Evolutionary conservation across 2,113 vertebrate genomes (phyloP).

Genomic region (Pholis gunnellus): DNA sequence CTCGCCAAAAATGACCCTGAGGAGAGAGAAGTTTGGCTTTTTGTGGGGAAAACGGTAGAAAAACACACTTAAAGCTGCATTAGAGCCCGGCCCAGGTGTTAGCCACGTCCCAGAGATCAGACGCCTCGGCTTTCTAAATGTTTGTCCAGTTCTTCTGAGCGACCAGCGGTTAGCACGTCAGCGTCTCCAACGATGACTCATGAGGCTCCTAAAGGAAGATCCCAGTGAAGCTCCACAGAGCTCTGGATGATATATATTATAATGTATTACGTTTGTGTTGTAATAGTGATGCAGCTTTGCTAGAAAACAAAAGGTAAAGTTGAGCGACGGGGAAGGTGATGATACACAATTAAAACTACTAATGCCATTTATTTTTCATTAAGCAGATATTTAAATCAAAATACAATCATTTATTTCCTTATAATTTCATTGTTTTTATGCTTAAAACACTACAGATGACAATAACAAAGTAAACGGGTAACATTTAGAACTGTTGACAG

Average conservation of each 20-base stretch:
- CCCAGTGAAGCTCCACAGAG: neutral
- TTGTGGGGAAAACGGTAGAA: constrained; percentile 46
- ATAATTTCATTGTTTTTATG: no score
- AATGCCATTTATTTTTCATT: no score
- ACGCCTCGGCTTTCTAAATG: constrained; percentile 51
- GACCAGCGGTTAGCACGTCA: constrained; percentile 31
- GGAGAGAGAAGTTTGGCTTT: constrained; percentile 37
- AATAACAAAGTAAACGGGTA: no score
- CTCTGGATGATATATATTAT: no score
- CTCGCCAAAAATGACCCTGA: constrained; percentile 55
- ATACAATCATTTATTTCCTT: no score
- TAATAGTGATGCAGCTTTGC: neutral
- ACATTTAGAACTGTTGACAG: no score
- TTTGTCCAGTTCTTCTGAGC: constrained; percentile 50
- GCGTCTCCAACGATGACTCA: constrained; percentile 12
- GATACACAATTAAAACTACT: neutral
- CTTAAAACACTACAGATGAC: no score
- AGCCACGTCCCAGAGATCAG: constrained; percentile 36
- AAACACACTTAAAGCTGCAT: constrained; percentile 54
- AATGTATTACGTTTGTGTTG: no score
- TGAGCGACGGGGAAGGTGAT: neutral
- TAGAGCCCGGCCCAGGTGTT: constrained; percentile 1
- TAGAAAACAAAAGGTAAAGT: neutral
- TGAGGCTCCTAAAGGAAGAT: constrained; percentile 5
- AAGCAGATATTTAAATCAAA: no score